Evolutionary conservation across 2,888 invertebrate species (phyloP).

Genomic region (Eucriotettix oculatus): DNA sequence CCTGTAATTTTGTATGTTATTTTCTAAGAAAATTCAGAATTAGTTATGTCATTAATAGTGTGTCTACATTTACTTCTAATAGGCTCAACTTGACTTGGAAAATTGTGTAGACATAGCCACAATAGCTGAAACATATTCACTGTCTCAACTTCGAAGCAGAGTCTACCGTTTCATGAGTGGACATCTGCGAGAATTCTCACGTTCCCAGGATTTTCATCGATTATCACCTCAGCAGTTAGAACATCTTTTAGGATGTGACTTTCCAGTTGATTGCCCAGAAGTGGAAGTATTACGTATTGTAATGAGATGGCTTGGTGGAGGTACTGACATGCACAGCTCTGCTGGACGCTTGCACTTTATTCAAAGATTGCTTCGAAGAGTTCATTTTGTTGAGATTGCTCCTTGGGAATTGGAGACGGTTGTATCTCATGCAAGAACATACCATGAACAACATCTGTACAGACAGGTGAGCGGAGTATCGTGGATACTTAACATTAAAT

Average conservation of each 20-base stretch:
- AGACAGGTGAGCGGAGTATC: not conserved
- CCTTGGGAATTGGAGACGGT: slow-evolving; percentile 21
- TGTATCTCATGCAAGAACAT: slow-evolving; percentile 11
- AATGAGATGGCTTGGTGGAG: slow-evolving; percentile 39
- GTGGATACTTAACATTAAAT: too few relatives aligned
- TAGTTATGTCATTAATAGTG: too few relatives aligned
- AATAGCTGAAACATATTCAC: slow-evolving; percentile 49
- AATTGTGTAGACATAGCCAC: slow-evolving; percentile 56
- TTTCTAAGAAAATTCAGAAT: too few relatives aligned
- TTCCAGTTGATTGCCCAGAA: slow-evolving; percentile 51
- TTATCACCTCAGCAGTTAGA: slow-evolving; percentile 42
- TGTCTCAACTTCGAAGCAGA: slow-evolving; percentile 36
- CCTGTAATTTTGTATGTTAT: too few relatives aligned
- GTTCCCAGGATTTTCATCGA: slow-evolving; percentile 39
- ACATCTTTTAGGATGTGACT: slow-evolving; percentile 42
- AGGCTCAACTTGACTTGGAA: slow-evolving; percentile 47
- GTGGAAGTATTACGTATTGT: slow-evolving; percentile 38
- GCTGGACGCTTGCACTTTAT: slow-evolving; percentile 23
- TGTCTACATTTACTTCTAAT: slow-evolving; percentile 13
- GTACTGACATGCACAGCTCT: slow-evolving; percentile 10
- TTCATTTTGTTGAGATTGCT: slow-evolving; percentile 32
- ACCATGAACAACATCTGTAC: slow-evolving; percentile 22
- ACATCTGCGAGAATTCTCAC: slow-evolving; percentile 41
- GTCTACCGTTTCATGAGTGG: slow-evolving; percentile 49
- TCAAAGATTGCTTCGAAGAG: slow-evolving; percentile 26